Evolutionary conservation across 2,888 invertebrate genomes (phyloP), one percentile per base, ranked within the genome.

Genomic region (Macaria notata): DNA sequence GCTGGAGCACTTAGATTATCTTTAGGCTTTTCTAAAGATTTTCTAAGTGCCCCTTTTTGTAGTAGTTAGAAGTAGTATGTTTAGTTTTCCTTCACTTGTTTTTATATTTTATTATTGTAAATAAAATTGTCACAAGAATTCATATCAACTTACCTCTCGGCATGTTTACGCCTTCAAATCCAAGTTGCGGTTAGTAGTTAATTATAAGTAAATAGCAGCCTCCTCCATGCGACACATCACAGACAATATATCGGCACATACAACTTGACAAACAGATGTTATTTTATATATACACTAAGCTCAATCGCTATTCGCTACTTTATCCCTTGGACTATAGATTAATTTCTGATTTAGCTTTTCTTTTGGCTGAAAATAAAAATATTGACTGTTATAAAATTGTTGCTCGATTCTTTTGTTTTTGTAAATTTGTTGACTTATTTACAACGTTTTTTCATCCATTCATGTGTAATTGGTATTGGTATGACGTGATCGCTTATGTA

Each of bases 161-260:
- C 85, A 84, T 84, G 29, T 70, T 75, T 83, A 69, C 64, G 57
- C 70, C 31, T 50, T 71, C 73, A 72, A 73, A 71, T 70, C 70
- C 49, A 53, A 53, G 43, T 68, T 70, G 75, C 65, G 67, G 78
- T 81, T 78, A 81, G 72, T 73, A 68, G 71, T 77, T 78, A 81
- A 69, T 77, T 73, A 72, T 64, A 71, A 65, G 64, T 71, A 74
- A 70, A 58, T 50, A 49, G 58, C 53, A 58, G 58, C 68, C 67
- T 68, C 70, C 72, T 73, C 73, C 79, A 83, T 80, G 81, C 82
- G 81, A 77, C 44, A 83, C 81, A 84, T 82, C 78, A 81, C 84
- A 83, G 61, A 75, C 61, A 71, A 38, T n/a, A 72, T 63, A 72
- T 65, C 75, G 53, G 61, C 61, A 62, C 55, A 61, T 53, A 73